Evolutionary conservation across 2,113 vertebrate genomes (phyloP).

Genomic region (Pantherophis guttatus): DNA sequence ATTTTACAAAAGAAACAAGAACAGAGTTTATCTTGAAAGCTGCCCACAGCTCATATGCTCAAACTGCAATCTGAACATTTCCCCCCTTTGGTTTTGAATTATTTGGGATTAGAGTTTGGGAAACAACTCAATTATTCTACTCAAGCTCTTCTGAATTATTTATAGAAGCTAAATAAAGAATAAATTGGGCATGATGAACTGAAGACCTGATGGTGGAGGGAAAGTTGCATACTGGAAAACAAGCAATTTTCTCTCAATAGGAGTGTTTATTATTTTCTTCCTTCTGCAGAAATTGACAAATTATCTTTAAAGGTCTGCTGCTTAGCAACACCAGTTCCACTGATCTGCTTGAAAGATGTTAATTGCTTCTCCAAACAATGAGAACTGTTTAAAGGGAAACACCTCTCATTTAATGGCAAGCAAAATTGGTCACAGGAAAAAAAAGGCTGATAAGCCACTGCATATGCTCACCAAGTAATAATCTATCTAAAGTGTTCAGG

Average conservation of each 20-base stretch:
- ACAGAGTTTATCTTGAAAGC: conserved; percentile 59
- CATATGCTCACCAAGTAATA: neutral
- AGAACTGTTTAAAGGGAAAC: conserved; percentile 47
- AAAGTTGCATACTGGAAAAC: conserved; percentile 67
- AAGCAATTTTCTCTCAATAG: conserved; percentile 69
- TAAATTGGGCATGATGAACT: conserved; percentile 70
- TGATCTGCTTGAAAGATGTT: conserved; percentile 49
- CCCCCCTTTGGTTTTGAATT: conserved; percentile 64
- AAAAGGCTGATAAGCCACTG: neutral
- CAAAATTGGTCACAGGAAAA: neutral
- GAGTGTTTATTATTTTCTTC: conserved; percentile 72
- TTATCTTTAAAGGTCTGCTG: conserved; percentile 63
- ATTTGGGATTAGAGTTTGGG: conserved; percentile 64
- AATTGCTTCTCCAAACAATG: conserved; percentile 53
- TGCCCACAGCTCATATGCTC: conserved; percentile 58
- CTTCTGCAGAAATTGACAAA: conserved; percentile 59
- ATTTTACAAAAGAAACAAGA: conserved; percentile 57
- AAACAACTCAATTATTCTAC: conserved; percentile 71
- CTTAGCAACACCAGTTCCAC: conserved; percentile 59
- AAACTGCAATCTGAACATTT: conserved; percentile 63
- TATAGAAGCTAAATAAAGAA: conserved; percentile 73
- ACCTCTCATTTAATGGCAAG: conserved; percentile 39
- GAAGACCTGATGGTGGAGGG: conserved; percentile 48
- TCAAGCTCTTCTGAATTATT: conserved; percentile 72
- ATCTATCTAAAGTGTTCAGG: neutral